Evolutionary conservation across 1,140 invertebrate genomes (phyloP).

Genomic region (Papilio glaucus): DNA sequence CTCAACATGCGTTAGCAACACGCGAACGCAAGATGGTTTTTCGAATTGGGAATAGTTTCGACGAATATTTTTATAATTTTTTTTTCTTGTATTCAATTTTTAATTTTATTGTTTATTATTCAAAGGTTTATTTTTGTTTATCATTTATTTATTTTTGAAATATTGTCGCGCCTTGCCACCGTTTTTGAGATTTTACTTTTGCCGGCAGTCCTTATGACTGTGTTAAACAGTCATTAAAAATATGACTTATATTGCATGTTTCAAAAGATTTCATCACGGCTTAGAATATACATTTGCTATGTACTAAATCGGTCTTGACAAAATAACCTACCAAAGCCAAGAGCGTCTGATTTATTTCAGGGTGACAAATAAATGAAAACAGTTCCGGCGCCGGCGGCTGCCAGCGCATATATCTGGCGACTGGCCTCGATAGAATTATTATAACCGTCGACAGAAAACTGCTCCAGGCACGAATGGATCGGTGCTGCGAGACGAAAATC

Average conservation of each 20-base stretch:
- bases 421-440: conserved; percentile 31
- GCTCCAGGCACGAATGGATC: too few relatives aligned
- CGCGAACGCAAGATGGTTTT: too few relatives aligned
- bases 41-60: too few relatives aligned
- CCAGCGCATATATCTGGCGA: conserved; percentile 19
- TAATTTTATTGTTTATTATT: too few relatives aligned
- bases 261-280: not conserved
- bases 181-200: too few relatives aligned
- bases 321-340: conserved; percentile 34
- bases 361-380: conserved; percentile 37
- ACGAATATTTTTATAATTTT: too few relatives aligned
- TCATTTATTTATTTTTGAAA: too few relatives aligned
- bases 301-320: conserved; percentile 26
- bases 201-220: too few relatives aligned
- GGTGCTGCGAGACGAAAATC: not conserved
- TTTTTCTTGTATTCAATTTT: too few relatives aligned
- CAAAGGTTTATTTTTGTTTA: too few relatives aligned
- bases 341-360: conserved; percentile 38
- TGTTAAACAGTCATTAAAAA: not conserved
- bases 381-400: conserved; percentile 20
- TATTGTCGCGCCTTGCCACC: too few relatives aligned
- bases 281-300: not conserved
- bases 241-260: not conserved
- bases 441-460: not conserved
- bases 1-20: too few relatives aligned